Evolutionary conservation across 2,113 vertebrate species (phyloP), one percentile per base, ranked within the genome.

Genomic region (Carassius carassius): DNA sequence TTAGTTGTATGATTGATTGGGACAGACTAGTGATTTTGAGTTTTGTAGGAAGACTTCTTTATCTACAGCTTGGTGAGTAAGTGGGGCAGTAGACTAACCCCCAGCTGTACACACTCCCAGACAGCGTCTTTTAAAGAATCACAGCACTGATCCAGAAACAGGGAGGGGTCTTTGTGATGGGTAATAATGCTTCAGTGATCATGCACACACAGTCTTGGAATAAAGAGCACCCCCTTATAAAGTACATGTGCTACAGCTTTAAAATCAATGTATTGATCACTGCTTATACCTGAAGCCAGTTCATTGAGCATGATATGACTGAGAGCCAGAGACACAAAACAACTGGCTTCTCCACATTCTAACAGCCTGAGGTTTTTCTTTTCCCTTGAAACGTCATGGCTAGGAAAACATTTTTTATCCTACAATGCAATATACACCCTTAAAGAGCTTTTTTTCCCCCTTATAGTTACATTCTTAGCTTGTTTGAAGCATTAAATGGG

Each of bases 251-350:
- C 74, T 17, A 60, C 88, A 85, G 88, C 87, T 89, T 89, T 73
- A 37, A 84, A 90, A 88, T 90, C 85, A 85, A 87, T 47, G 73
- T 90, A 93, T 93, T 82, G 92, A 93, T 92, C 85, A 58, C 16
- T 62, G 44, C 72, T 84, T 89, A 83, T 89, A 89, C 82, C n/a
- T 78, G 78, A 81, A 93, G 83, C 90, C 44, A 87, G 25, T 91
- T 89, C 90, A 90, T 91, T 90, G 19, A 77, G 49, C 1, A 5
- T 5, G 49, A 35, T 56, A 54, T 25, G 25, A 54, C 14, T 54
- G 51, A 54, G 51, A 32, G 63, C 14, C 3, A 19, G 65, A 67
- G 65, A 69, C 29, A 35, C 65, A 69, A 35, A 69, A 69, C 65
- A 69, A 69, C 65, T 69, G 14, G 29, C 63, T 67, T 67, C 29